Evolutionary conservation across 1,140 invertebrate species (phyloP).

Genomic region (Oppia nitens): DNA sequence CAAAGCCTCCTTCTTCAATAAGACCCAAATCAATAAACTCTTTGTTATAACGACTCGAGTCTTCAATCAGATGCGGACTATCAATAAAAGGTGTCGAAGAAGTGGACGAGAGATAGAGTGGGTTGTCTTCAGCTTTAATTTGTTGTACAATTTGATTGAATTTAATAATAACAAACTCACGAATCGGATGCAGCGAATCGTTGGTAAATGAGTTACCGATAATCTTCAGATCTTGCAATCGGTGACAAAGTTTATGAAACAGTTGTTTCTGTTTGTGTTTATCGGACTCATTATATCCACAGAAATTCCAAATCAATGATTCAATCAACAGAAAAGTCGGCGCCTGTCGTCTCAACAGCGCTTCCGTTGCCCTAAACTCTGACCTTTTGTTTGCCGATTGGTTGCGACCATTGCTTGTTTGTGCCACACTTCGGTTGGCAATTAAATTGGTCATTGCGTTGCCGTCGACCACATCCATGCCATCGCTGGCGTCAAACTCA

Average conservation of each 20-base stretch:
- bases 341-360: not conserved
- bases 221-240: conserved; percentile 42
- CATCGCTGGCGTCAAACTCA: not conserved
- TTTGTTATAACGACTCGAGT: conserved; percentile 37
- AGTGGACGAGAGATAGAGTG: not conserved
- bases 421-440: not conserved
- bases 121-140: not conserved
- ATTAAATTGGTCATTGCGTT: not conserved
- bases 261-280: conserved; percentile 34
- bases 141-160: not conserved
- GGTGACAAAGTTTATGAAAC: conserved; percentile 31
- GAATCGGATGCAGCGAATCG: conserved; percentile 31
- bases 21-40: conserved; percentile 54
- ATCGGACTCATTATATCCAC: conserved; percentile 33
- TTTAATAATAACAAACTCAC: conserved; percentile 3
- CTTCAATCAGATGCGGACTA: not conserved
- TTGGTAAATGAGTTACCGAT: conserved; percentile 44
- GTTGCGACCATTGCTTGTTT: not conserved
- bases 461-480: not conserved
- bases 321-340: conserved; percentile 10
- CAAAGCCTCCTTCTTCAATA: conserved; percentile 50
- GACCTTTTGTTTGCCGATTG: not conserved
- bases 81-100: conserved; percentile 17
- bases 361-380: not conserved
- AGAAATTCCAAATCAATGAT: conserved; percentile 10